Base-by-base conservation (phyloP, 2,113 vertebrate species). In the Arizona elegans region DNA sequence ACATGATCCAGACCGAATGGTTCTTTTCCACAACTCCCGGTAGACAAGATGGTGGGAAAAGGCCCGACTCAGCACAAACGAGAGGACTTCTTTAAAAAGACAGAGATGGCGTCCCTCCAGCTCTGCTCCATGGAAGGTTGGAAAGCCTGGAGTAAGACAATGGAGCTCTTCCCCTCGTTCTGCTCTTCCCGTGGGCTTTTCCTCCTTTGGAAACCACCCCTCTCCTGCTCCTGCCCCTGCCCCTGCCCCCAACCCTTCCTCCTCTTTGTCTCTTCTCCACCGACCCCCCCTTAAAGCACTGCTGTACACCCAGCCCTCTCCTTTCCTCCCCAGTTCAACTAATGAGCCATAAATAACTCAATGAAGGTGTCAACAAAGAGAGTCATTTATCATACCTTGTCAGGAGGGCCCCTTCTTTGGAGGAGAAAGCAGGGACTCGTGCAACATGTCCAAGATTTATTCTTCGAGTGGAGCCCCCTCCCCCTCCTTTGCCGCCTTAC, bases 281-380 rank as follows among this genome's bases (percentile, higher is more conserved):
- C 89, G 3, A 29, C 95, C 95, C 96, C 93, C 70, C 93, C 93
- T 93, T 96, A 94, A 97, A 96, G 96, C 94, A 97, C 94, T 95
- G 93, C 94, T 95, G 94, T 95, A 94, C 91, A 86, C 95, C 96
- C 6, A 33, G 15, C 12, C 53, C 93, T 97, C 23, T 26, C 43
- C 98, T 98, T 98, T 98, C 98, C 98, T 98, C 33, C 98, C 52
- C 91, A 97, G 98, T 99, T 99, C 99, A 99, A 99, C 99, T 99
- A 99, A 99, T 98, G 99, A 99, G 98, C 99, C 99, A 99, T 99
- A 99, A 99, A 99, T 99, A 99, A 99, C 98, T 98, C 97, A 98
- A 99, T 99, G 98, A 99, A 99, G 98, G 99, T 99, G 98, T 99
- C 98, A 99, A 98, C 98, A 98, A 98, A 98, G 98, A 98, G 97